Conservation (phyloP, 2,888 invertebrate species). For the Phaonia tiefii region DNA sequence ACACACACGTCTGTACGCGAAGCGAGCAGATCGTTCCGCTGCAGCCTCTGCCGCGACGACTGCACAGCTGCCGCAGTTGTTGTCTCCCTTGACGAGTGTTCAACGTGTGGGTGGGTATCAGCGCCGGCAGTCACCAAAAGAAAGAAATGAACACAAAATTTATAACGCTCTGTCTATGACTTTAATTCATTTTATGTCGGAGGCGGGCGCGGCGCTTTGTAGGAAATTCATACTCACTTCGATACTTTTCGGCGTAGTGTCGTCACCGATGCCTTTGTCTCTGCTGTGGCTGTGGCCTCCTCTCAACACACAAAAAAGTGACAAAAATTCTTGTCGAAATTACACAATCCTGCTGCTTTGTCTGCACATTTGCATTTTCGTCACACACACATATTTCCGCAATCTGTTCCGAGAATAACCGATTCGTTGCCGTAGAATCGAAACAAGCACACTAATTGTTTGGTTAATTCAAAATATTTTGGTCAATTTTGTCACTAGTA, state of each 20-base stretch:
- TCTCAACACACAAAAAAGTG: slow-evolving; percentile 49
- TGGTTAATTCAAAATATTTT: slow-evolving; percentile 28
- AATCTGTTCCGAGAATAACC: neutral
- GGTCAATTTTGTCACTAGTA: slow-evolving; percentile 37
- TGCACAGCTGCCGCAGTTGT: slow-evolving; percentile 57
- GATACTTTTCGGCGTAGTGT: slow-evolving; percentile 54
- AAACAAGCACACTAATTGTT: slow-evolving; percentile 27
- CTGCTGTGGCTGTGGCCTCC: slow-evolving; percentile 49
- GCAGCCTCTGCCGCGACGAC: slow-evolving; percentile 35
- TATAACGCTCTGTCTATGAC: slow-evolving; percentile 33
- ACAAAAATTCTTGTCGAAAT: slow-evolving; percentile 56
- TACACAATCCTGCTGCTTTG: slow-evolving; percentile 63
- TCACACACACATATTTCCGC: slow-evolving; percentile 28
- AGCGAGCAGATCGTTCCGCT: slow-evolving; percentile 9
- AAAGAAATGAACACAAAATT: slow-evolving; percentile 58
- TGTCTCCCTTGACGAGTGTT: slow-evolving; percentile 64
- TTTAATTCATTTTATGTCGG: slow-evolving; percentile 42
- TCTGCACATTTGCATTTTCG: slow-evolving; percentile 55
- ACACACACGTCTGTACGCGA: slow-evolving; percentile 24
- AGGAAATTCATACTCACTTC: slow-evolving; percentile 58
- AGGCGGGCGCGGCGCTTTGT: slow-evolving; percentile 61
- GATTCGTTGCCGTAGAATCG: neutral
- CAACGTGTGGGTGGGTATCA: slow-evolving; percentile 64
- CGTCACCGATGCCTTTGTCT: slow-evolving; percentile 63
- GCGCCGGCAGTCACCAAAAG: slow-evolving; percentile 55